Evolutionary conservation across 2,113 vertebrate species (phyloP).

Genomic region (Chaetodon auriga): DNA sequence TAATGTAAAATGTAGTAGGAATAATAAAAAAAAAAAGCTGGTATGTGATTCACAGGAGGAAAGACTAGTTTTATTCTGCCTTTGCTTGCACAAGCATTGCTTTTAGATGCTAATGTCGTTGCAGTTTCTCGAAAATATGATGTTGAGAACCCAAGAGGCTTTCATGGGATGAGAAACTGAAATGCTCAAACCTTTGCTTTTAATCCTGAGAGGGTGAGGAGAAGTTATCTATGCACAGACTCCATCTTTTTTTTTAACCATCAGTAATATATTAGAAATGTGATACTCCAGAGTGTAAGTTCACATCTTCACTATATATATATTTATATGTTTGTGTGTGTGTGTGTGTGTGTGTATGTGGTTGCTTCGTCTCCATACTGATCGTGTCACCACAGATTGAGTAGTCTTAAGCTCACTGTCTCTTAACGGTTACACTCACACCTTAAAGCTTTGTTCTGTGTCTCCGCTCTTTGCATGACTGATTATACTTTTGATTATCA

Average conservation of each 20-base stretch:
- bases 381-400: not conserved
- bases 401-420: not conserved
- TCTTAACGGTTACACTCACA: not conserved
- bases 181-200: not conserved
- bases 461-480: constrained; percentile 5
- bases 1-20: too few species aligned
- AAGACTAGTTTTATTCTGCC: constrained; percentile 1
- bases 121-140: not conserved
- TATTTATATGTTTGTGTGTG: too few species aligned
- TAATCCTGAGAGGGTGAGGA: not conserved
- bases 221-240: constrained; percentile 41
- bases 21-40: not conserved
- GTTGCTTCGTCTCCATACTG: constrained; percentile 18
- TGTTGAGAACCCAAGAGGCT: not conserved
- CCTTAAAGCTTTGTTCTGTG: not conserved
- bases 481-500: constrained; percentile 23
- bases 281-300: not conserved
- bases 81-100: not conserved
- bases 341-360: not conserved
- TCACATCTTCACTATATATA: constrained; percentile 12
- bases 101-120: constrained; percentile 17
- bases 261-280: constrained; percentile 34
- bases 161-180: not conserved
- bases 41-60: not conserved
- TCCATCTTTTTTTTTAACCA: constrained; percentile 5